Base-by-base conservation (phyloP, 2,888 invertebrate species). In the Halictus ligatus region DNA sequence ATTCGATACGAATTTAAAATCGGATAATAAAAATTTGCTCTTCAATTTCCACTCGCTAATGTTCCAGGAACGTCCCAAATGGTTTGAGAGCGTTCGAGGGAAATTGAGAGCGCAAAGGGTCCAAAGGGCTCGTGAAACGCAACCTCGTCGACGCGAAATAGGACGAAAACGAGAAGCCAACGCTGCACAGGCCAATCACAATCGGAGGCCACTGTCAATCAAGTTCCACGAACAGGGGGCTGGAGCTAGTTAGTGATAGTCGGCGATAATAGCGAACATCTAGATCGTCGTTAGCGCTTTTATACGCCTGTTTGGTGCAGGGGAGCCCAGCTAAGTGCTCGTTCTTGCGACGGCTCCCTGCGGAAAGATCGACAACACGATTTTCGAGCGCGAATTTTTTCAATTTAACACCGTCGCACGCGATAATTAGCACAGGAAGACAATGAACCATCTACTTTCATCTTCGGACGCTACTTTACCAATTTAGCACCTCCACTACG, bases 201-300 rank as follows among this genome's bases (percentile, higher is more conserved):
- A 75, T 78, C 69, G 79, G 82, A 89, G 86, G 88, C 76, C 89
- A 86, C 72, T 84, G 86, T 73, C 86, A 87, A 90, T 90, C 89
- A 90, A 82, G 80, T 85, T 81, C 81, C 69, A 78, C 83, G 83
- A 86, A 78, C 75, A n/a, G 84, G 54, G 80, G 83, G 88, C 71
- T 85, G 74, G 72, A 67, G 78, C 74, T 87, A 83, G 88, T 85
- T 85, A 84, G 81, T 58, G 80, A 86, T 84, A 89, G 87, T n/a
- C 72, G 74, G 78, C 74, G 84, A 84, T 85, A 89, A 85, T 84
- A 75, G 78, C 54, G 50, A 83, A 40, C 67, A 89, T 77, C 84
- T 86, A 85, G 85, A 80, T 78, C 78, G 43, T 78, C 72, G 85
- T 84, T 84, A 73, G 84, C 64, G 71, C 78, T 67, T 80, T 75